Conservation (phyloP, 1,140 invertebrate genomes). For the Oedothorax gibbosus region DNA sequence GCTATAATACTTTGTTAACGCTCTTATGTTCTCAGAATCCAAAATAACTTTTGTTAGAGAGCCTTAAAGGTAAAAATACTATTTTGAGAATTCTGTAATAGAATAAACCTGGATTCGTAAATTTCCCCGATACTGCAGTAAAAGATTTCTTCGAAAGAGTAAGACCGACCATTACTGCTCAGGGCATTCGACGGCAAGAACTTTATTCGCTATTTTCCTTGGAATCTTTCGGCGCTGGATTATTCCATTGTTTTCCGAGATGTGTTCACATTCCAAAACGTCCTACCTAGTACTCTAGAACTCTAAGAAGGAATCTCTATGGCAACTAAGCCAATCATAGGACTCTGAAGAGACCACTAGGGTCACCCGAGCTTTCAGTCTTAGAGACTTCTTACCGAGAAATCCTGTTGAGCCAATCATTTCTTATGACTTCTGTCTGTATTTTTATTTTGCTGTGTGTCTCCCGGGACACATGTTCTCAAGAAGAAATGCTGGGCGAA, state of each 20-base stretch:
- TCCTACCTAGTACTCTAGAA: constrained; percentile 33
- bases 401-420: constrained; percentile 58
- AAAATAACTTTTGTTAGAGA: too few relatives aligned
- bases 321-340: constrained; percentile 58
- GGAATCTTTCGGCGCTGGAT: not conserved
- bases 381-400: constrained; percentile 47
- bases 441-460: not conserved
- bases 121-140: constrained; percentile 10
- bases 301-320: constrained; percentile 54
- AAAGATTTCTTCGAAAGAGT: constrained; percentile 14
- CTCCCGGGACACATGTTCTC: constrained; percentile 13
- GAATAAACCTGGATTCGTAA: not conserved
- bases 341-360: constrained; percentile 43
- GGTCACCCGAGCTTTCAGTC: constrained; percentile 57
- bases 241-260: constrained; percentile 37
- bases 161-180: constrained; percentile 25
- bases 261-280: constrained; percentile 50
- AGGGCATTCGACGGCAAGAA: constrained; percentile 8
- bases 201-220: constrained; percentile 28
- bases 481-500: not conserved
- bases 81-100: not conserved
- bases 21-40: too few relatives aligned
- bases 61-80: not conserved
- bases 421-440: constrained; percentile 56
- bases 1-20: too few relatives aligned